These are phyloP conservation scores for Agapornis canus DNA, from an alignment of 2,797 vertebrate genomes.

Conservation along the genomic window DNA sequence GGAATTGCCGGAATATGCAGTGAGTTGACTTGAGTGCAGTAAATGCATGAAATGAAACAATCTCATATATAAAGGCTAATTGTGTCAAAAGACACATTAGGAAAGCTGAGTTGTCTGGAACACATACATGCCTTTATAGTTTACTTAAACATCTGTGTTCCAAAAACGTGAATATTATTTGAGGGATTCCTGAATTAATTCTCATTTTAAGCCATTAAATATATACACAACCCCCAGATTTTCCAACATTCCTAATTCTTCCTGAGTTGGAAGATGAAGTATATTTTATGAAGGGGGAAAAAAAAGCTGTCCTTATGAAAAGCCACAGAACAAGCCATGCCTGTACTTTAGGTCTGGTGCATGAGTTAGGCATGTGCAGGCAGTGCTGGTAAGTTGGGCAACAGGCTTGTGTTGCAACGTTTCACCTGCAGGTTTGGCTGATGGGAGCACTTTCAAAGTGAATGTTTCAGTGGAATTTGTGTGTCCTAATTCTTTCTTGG, in stretches of 20 bases:
- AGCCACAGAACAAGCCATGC: conserved; percentile 33
- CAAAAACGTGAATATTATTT: neutral
- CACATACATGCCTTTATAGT: neutral
- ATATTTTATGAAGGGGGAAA: neutral
- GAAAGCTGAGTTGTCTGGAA: neutral
- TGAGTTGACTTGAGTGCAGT: neutral
- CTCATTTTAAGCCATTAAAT: neutral
- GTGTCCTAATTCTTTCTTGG: conserved; percentile 41
- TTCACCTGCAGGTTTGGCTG: conserved; percentile 59
- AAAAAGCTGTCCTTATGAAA: neutral
- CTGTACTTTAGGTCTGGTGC: conserved; percentile 6
- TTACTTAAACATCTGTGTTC: neutral
- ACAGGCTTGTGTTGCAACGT: conserved; percentile 44
- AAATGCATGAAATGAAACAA: neutral
- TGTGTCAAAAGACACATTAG: neutral
- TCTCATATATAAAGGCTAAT: neutral
- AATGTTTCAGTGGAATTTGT: conserved; percentile 51
- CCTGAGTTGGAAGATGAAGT: neutral
- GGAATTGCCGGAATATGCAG: neutral
- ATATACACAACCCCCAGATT: neutral
- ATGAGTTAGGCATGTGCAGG: conserved; percentile 36
- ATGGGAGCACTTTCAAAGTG: conserved; percentile 48
- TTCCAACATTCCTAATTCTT: neutral
- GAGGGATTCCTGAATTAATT: neutral
- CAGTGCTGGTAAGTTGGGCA: conserved; percentile 45